Evolutionary conservation across 1,140 invertebrate species (phyloP), one percentile per base, ranked within the genome.

Genomic region (Microplitis mediator): DNA sequence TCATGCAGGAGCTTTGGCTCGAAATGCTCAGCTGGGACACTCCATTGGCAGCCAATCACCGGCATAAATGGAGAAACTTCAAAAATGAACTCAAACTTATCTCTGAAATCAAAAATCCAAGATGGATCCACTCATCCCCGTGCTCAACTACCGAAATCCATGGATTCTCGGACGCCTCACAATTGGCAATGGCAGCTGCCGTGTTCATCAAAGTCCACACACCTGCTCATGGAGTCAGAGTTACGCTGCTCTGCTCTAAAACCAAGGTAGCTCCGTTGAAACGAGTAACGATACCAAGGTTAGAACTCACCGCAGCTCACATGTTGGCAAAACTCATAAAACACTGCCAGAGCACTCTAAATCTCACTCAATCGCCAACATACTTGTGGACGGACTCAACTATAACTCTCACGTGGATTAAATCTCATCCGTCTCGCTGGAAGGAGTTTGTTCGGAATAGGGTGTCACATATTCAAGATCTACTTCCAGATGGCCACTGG

Each of bases 161-260:
- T 66, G 81, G 76, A 32, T 85, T 84, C 69, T 74, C 75, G 4
- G 82, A 84, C 67, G 78, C 81, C 0, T 80, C 78, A 4, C 69
- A 63, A 61, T 13, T 69, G 3, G 69, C 75, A 23, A 23, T 23
- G 23, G 23, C 23, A 23, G 23, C 23, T 23, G 23, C 23, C 2
- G 23, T 23, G 23, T 2, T 23, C 23, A 23, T 23, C 23, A 23
- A 23, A 23, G 23, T 23, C 23, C 23, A 23, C 23, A 23, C 23
- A 23, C 23, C 23, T 23, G 23, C 23, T 23, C 23, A 23, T 23
- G 23, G 23, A 23, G 23, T 23, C 23, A 23, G 23, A 23, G 23
- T 23, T 23, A 23, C 23, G 23, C 23, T 23, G 23, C 23, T 23
- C 23, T 23, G 23, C 23, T 23, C 2, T 2, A 23, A 23, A 23